phyloP scores from a whole-genome alignment of 2,113 vertebrate genomes.

The Lampris megalopsis region DNA sequence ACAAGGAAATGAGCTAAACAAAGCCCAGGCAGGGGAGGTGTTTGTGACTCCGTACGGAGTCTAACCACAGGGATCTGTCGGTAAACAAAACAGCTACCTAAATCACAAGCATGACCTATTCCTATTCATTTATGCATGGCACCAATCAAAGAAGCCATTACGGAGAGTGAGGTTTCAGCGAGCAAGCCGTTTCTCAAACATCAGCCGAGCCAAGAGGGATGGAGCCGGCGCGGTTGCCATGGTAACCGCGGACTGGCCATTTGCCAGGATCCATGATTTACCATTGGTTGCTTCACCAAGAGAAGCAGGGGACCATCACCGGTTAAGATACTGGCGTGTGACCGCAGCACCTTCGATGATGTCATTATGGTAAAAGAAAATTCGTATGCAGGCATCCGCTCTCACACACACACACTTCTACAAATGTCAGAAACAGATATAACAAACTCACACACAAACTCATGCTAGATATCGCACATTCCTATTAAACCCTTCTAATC shows the following conservation, averaged over 20 bases:
- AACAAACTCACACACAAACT: not conserved
- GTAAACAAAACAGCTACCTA: slow-evolving; percentile 22
- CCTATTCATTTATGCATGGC: slow-evolving; percentile 70
- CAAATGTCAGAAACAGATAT: not conserved
- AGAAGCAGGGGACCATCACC: slow-evolving; percentile 51
- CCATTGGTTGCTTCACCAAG: slow-evolving; percentile 72
- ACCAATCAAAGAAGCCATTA: slow-evolving; percentile 76
- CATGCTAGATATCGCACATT: not conserved
- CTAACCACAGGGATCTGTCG: slow-evolving; percentile 4
- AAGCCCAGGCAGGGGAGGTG: not conserved
- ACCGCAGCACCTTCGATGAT: slow-evolving; percentile 33
- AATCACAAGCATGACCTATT: slow-evolving; percentile 59
- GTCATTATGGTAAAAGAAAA: slow-evolving; percentile 8
- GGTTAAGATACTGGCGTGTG: slow-evolving; percentile 23
- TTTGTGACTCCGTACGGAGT: slow-evolving; percentile 7
- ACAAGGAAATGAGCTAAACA: not conserved
- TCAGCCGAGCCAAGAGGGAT: slow-evolving; percentile 65
- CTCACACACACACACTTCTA: slow-evolving; percentile 26
- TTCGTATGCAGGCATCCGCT: not conserved
- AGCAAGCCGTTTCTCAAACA: slow-evolving; percentile 67
- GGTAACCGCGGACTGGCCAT: slow-evolving; percentile 79
- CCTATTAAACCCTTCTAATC: not conserved
- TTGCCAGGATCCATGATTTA: slow-evolving; percentile 81
- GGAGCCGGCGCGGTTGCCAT: slow-evolving; percentile 72
- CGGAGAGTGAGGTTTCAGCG: slow-evolving; percentile 61